Evolutionary conservation across 2,113 vertebrate genomes (phyloP), one percentile per base, ranked within the genome.

Genomic region (Scatophagus argus): DNA sequence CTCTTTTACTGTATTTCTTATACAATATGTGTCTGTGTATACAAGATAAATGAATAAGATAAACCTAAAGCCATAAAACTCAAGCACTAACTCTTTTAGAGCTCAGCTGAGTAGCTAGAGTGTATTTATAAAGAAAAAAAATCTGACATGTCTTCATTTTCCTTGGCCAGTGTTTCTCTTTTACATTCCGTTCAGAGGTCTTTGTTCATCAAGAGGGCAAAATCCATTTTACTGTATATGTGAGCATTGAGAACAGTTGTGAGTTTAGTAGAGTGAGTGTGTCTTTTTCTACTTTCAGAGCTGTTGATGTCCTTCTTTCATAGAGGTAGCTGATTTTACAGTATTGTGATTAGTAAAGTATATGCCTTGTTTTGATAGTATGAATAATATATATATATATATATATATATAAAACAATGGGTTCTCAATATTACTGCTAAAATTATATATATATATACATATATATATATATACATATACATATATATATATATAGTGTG

Each of bases 21-120:
- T 87, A 88, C 63, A 44, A 87, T 91, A 89, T 29, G 80, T 93
- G 83, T 93, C 87, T 14, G 64, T 93, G 90, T 93, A 89, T 84
- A 89, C 79, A 86, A 88, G 88, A 92, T 91, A 91, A 92, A 89
- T 77, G 74, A 93, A 92, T 94, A 94, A 91, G 87, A 90, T 88
- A 87, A 91, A 93, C 90, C 92, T 92, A 94, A 95, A 95, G 94
- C 94, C 94, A 95, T 95, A 95, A 93, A 93, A 94, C 93, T 92
- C 91, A 88, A 94, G 94, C 93, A 94, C 94, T 94, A 94, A 93
- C 91, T 94, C 88, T 88, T n/a, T 93, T 93, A 92, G 90, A 92
- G 93, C 92, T 94, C 91, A 89, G 89, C 91, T 92, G 91, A 92
- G 87, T 89, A 92, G 87, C 90, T 93, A 87, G 83, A 88, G 88